These are phyloP conservation scores for Sebastes cheni DNA, from an alignment of 2,797 vertebrate species.

Conservation along the genomic window DNA sequence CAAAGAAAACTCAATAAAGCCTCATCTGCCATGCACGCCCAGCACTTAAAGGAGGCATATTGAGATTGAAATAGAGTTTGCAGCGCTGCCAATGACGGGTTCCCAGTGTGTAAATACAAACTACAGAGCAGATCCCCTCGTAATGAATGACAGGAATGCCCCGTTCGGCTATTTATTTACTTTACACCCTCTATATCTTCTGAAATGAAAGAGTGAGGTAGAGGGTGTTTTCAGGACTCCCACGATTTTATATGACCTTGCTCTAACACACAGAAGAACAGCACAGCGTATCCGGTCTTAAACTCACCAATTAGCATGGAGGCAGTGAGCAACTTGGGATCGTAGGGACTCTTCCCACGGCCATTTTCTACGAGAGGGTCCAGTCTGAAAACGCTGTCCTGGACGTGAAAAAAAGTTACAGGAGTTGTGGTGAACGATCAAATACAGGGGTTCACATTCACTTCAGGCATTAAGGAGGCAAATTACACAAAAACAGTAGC, in stretches of 20 bases:
- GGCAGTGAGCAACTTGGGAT: conserved; percentile 94
- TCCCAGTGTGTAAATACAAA: conserved; percentile 52
- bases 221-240: conserved; percentile 44
- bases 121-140: conserved; percentile 46
- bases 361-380: conserved; percentile 93
- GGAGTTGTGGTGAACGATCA: not conserved
- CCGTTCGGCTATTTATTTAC: conserved; percentile 57
- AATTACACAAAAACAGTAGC: not conserved
- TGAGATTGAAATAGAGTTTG: conserved; percentile 70
- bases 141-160: conserved; percentile 55
- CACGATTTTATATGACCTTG: conserved; percentile 45
- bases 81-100: conserved; percentile 64
- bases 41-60: conserved; percentile 20
- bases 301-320: conserved; percentile 94
- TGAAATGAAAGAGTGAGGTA: conserved; percentile 61
- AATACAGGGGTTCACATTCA: not conserved
- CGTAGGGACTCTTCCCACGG: conserved; percentile 97
- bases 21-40: conserved; percentile 44
- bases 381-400: conserved; percentile 94
- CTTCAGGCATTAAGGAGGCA: not conserved
- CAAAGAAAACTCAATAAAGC: conserved; percentile 45
- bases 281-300: not conserved
- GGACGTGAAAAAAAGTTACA: conserved; percentile 26
- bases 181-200: conserved; percentile 30
- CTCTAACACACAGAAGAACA: not conserved